These are phyloP conservation scores for Lissonota sp. DNA, from an alignment of 2,888 invertebrate species.

Conservation along the genomic window DNA sequence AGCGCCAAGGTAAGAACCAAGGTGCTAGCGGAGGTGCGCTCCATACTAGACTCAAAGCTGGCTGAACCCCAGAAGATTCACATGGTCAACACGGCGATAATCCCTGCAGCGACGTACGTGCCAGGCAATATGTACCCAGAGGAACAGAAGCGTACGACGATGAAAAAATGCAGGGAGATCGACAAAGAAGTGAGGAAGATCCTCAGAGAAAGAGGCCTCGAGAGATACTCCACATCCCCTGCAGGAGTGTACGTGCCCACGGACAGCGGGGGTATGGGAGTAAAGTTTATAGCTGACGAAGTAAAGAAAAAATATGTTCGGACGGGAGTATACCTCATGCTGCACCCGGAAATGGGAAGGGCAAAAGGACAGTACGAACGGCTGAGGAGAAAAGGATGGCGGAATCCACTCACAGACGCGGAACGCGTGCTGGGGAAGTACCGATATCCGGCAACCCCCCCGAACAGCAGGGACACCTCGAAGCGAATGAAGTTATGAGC, in stretches of 20 bases:
- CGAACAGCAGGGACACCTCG: not conserved
- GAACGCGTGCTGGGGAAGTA: conserved; percentile 2
- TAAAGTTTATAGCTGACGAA: not conserved
- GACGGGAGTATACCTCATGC: not conserved
- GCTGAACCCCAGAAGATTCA: conserved; percentile 48
- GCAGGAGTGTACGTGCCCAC: not conserved
- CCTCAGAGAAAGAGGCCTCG: not conserved
- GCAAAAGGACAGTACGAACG: not conserved
- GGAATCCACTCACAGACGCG: conserved; percentile 40
- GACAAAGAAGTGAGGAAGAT: conserved; percentile 51
- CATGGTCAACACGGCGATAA: conserved; percentile 3
- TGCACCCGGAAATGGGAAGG: not conserved
- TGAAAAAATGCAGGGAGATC: conserved; percentile 53
- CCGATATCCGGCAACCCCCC: too few species aligned
- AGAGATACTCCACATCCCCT: not conserved
- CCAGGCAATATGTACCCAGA: conserved; percentile 30
- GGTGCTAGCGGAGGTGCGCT: not conserved
- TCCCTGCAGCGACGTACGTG: not conserved
- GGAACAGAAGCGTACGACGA: conserved; percentile 35
- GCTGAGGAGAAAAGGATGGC: conserved; percentile 36
- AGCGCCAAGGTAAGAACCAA: not conserved
- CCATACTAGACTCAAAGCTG: conserved; percentile 42
- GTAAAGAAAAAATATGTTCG: not conserved
- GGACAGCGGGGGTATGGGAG: not conserved
- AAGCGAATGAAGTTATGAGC: too few species aligned